Conservation (phyloP, 2,797 vertebrate genomes). For the Pelodytes ibericus region DNA sequence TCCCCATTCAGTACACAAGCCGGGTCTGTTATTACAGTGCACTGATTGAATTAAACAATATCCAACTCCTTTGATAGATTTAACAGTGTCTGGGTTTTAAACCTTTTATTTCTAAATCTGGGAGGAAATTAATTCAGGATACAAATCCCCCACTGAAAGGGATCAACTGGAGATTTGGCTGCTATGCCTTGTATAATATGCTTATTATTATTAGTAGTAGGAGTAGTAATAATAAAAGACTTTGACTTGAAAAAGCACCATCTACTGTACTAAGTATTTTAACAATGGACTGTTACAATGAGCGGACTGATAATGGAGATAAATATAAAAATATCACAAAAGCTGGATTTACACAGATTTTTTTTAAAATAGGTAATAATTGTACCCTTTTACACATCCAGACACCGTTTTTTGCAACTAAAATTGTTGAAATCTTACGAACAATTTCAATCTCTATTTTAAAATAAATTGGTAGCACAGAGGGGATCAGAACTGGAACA, state of each 20-base stretch:
- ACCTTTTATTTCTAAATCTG: not conserved
- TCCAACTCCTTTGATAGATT: slow-evolving; percentile 55
- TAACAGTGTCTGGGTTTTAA: slow-evolving; percentile 3
- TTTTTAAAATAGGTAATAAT: no score
- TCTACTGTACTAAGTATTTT: no score
- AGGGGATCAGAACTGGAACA: not conserved
- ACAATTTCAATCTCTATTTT: not conserved
- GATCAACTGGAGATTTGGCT: not conserved
- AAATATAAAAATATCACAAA: no score
- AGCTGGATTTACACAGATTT: no score
- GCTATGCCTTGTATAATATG: not conserved
- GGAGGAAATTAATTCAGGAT: not conserved
- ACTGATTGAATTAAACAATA: slow-evolving; percentile 13
- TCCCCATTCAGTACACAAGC: slow-evolving; percentile 49
- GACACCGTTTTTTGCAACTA: no score
- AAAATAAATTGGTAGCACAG: not conserved
- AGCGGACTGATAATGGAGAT: no score
- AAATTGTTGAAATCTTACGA: no score
- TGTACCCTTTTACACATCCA: no score
- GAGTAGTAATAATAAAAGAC: no score
- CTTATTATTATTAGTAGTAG: not conserved
- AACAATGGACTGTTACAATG: no score
- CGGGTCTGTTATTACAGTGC: slow-evolving; percentile 59
- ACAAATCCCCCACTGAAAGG: not conserved
- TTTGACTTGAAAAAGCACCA: no score